Base-by-base conservation (phyloP, 2,113 vertebrate genomes). In the Tursiops truncatus region DNA sequence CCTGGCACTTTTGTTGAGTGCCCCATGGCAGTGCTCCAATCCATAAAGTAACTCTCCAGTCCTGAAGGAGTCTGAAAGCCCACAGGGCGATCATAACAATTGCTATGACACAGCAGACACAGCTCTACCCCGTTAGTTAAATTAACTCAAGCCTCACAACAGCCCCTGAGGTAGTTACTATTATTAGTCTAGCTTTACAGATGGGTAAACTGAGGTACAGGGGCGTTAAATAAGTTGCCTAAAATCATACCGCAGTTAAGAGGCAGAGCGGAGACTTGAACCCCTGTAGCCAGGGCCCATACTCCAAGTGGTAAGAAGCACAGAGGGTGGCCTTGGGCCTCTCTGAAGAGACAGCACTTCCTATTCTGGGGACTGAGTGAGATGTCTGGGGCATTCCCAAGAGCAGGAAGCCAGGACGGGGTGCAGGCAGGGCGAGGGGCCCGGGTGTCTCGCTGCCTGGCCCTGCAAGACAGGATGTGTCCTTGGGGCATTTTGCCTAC, bases 31-130 rank as follows among this genome's bases (percentile, higher is more conserved):
- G 13, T 28, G 41, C 23, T 26, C 8, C 9, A 5, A 1, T 14
- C 41, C 31, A 18, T 14, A 65, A 80, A 56, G 17, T 5, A 18
- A 25, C 8, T 8, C 36, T n/a, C 0, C 0, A 26, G 17, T 25
- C 53, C 56, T 0, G 9, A 8, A 65, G 25, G 77, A 31, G 28
- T 10, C 2, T 18, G 28, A 21, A 85, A 62, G 76, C 44, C 5
- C 18, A 1, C 8, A 5, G 68, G 5, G 25, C 0, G 0, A 5
- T 8, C 18, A 2, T 6, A 25, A 14, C 38, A 20, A 18, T 28
- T 2, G n/a, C 15, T 0, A 0, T 18, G 8, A 0, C 12, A 0
- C 12, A 1, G 13, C 20, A 15, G 36, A 15, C 23, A 28, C 18
- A 4, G 28, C 28, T 38, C n/a, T 67, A 18, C 33, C 53, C 41